These are phyloP conservation scores for Drosophila sp. DNA, from an alignment of 1,140 invertebrate species.

Conservation along the genomic window DNA sequence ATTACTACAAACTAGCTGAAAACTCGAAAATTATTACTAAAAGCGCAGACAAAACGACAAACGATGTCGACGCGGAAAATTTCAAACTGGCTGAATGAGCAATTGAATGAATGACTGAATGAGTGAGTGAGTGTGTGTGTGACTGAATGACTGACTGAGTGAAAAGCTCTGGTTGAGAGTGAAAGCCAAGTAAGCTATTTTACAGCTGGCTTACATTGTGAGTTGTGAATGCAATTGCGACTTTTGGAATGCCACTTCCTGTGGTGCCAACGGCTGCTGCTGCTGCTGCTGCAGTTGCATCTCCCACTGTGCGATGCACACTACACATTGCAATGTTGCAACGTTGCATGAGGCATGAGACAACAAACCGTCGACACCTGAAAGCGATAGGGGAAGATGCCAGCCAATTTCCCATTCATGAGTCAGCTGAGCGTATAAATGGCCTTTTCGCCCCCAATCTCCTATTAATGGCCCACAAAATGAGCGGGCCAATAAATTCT, in stretches of 20 bases:
- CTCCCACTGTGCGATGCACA: conserved; percentile 52
- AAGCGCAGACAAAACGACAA: conserved; percentile 70
- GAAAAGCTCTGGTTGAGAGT: conserved; percentile 42
- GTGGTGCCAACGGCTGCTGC: conserved; percentile 37
- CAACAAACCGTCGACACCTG: not conserved
- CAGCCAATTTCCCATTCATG: conserved; percentile 62
- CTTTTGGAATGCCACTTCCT: conserved; percentile 61
- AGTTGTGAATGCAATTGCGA: conserved; percentile 49
- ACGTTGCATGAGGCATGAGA: too few species aligned
- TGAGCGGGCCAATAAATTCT: conserved; percentile 76
- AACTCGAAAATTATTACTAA: conserved; percentile 75
- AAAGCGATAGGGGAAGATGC: not conserved
- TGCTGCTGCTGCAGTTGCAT: conserved; percentile 43
- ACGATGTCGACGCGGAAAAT: conserved; percentile 78
- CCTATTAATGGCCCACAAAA: conserved; percentile 67
- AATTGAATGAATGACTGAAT: conserved; percentile 28
- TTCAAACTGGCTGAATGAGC: conserved; percentile 55
- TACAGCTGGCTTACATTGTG: conserved; percentile 70
- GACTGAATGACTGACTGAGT: conserved; percentile 51
- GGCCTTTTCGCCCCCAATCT: conserved; percentile 1
- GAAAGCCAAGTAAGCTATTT: conserved; percentile 76
- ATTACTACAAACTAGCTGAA: conserved; percentile 40
- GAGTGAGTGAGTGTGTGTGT: conserved; percentile 33
- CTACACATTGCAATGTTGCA: conserved; percentile 3
- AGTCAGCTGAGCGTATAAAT: conserved; percentile 63